phyloP scores from a whole-genome alignment of 2,888 invertebrate species.

The Tipula lateralis region DNA sequence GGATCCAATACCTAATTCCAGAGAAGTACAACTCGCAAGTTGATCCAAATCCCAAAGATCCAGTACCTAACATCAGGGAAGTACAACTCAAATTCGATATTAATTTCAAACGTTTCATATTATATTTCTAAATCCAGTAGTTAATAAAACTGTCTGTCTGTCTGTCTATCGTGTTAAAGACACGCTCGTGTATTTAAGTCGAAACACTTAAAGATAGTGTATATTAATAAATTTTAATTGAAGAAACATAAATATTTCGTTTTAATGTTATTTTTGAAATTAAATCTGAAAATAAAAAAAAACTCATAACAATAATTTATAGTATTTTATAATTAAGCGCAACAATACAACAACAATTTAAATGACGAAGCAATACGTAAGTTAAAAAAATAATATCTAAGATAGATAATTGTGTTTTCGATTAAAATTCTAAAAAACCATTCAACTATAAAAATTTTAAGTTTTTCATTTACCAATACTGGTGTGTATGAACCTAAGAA shows the following conservation, averaged over 20 bases:
- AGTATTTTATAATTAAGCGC: not conserved
- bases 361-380: constrained; percentile 7
- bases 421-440: constrained; percentile 5
- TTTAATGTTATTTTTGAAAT: not conserved
- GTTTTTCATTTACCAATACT: not conserved
- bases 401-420: not conserved
- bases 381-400: not conserved
- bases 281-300: not conserved
- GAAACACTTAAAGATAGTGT: not conserved
- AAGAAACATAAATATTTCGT: not conserved
- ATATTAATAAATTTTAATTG: not conserved
- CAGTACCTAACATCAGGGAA: too few relatives aligned
- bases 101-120: too few relatives aligned
- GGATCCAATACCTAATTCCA: too few relatives aligned
- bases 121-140: too few relatives aligned
- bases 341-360: not conserved
- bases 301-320: not conserved
- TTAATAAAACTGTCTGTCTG: not conserved
- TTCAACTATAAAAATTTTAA: not conserved
- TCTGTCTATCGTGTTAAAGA: not conserved
- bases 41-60: too few relatives aligned
- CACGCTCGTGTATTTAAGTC: not conserved
- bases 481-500: not conserved
- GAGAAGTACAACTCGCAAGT: too few relatives aligned
- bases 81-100: too few relatives aligned